Evolutionary conservation across 2,888 invertebrate genomes (phyloP).

Genomic region (Cabera pusaria): DNA sequence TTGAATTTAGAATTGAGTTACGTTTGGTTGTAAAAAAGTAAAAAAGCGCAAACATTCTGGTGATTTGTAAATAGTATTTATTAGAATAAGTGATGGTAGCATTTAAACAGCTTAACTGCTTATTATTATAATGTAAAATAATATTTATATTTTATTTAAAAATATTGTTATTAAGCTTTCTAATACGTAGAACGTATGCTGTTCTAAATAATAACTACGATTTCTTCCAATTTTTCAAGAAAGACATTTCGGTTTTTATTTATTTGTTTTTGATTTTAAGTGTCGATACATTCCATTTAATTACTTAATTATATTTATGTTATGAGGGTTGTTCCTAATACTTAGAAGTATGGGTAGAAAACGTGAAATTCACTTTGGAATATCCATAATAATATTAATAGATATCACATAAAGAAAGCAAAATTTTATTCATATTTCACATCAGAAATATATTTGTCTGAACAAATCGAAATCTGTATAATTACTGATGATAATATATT

Average conservation of each 20-base stretch:
- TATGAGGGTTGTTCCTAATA: constrained; percentile 72
- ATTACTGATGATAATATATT: no score
- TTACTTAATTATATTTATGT: constrained; percentile 45
- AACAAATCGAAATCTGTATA: no score
- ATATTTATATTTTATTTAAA: constrained; percentile 80
- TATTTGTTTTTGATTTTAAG: constrained; percentile 49
- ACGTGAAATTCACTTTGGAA: constrained; percentile 24
- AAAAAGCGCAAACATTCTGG: constrained; percentile 63
- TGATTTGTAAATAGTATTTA: constrained; percentile 82
- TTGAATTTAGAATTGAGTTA: no score
- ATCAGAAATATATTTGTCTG: no score
- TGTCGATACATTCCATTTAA: constrained; percentile 51
- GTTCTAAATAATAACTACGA: constrained; percentile 38
- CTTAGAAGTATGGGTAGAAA: constrained; percentile 52
- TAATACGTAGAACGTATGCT: constrained; percentile 69
- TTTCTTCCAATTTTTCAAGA: constrained; percentile 23
- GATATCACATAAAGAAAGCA: no score
- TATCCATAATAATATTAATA: constrained; percentile 20
- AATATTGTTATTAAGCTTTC: constrained; percentile 69
- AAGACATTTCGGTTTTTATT: constrained; percentile 40
- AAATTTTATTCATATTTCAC: no score
- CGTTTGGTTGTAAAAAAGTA: constrained; percentile 17
- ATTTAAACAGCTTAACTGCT: constrained; percentile 76
- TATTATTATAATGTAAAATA: constrained; percentile 80
- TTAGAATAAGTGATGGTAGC: constrained; percentile 77